Percentiles rank a stretch among this genome's conserved stretches.
These are phyloP conservation scores for Turdus rufiventris DNA, from an alignment of 2,113 vertebrate genomes.

Conservation along the genomic window DNA sequence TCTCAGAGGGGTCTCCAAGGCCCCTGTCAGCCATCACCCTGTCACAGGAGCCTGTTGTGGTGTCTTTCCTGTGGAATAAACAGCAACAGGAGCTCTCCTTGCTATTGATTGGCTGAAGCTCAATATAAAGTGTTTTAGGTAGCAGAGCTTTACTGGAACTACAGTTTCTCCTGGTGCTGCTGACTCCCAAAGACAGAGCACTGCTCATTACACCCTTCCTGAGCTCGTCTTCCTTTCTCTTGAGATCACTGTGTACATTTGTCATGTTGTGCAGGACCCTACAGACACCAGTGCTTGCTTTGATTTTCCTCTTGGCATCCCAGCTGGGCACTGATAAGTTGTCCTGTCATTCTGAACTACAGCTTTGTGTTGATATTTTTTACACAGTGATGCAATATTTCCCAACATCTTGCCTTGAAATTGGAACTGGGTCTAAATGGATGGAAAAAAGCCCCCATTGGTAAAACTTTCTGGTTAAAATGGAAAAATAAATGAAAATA, in stretches of 20 bases:
- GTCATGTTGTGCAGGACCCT: background rate
- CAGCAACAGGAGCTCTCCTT: background rate
- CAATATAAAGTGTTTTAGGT: background rate
- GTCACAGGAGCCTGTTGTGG: background rate
- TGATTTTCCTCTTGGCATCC: slow-evolving; percentile 34
- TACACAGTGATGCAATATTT: background rate
- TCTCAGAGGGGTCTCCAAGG: background rate
- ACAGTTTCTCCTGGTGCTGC: background rate
- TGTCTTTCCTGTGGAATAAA: background rate
- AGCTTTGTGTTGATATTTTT: background rate
- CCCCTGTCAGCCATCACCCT: background rate
- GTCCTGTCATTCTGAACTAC: background rate
- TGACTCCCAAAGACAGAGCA: background rate
- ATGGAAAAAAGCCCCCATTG: background rate
- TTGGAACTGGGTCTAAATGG: background rate
- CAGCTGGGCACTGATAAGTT: slow-evolving; percentile 6
- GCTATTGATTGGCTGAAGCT: background rate
- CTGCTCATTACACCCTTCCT: background rate
- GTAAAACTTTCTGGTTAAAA: background rate
- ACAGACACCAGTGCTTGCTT: background rate
- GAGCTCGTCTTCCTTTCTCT: background rate
- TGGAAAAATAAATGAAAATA: background rate
- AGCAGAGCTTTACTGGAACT: background rate
- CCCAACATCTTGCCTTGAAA: background rate
- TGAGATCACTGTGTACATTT: background rate